phyloP scores from a whole-genome alignment of 2,888 invertebrate species.

The Apamea monoglypha region DNA sequence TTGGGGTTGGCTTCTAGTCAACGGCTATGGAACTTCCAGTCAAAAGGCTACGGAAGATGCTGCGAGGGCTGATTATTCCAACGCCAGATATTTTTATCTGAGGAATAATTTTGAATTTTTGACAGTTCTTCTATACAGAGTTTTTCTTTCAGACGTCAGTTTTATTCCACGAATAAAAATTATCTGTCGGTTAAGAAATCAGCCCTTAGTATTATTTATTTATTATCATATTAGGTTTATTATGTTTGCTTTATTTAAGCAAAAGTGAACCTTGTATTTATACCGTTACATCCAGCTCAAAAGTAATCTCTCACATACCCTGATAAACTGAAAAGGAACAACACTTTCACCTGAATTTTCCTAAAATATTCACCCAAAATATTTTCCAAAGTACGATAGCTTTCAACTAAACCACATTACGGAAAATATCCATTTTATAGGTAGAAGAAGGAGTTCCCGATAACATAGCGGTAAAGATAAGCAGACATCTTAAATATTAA shows the following conservation, averaged over 20 bases:
- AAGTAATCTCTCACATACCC: not conserved
- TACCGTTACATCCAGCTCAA: not conserved
- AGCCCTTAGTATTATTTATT: too few species aligned
- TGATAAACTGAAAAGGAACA: not conserved
- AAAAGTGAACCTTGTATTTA: not conserved
- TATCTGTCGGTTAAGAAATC: too few species aligned
- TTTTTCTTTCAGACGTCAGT: too few species aligned
- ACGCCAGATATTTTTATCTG: too few species aligned
- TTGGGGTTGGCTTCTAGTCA: too few species aligned
- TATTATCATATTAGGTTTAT: too few species aligned
- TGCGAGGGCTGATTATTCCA: too few species aligned
- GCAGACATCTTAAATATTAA: conserved; percentile 62
- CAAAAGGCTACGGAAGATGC: too few species aligned
- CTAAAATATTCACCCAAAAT: conserved; percentile 7
- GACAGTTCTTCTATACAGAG: too few species aligned
- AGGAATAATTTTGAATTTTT: too few species aligned
- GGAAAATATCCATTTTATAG: conserved; percentile 44
- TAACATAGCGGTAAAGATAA: conserved; percentile 64
- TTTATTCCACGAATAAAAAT: too few species aligned
- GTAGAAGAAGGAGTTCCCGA: conserved; percentile 46
- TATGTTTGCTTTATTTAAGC: not conserved
- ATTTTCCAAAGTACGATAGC: conserved; percentile 15
- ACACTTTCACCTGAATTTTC: conserved; percentile 16
- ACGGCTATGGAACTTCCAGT: too few species aligned
- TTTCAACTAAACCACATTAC: conserved; percentile 30